Evolutionary conservation across 2,797 vertebrate species (phyloP), one percentile per base, ranked within the genome.

Genomic region (Antrozous pallidus): DNA sequence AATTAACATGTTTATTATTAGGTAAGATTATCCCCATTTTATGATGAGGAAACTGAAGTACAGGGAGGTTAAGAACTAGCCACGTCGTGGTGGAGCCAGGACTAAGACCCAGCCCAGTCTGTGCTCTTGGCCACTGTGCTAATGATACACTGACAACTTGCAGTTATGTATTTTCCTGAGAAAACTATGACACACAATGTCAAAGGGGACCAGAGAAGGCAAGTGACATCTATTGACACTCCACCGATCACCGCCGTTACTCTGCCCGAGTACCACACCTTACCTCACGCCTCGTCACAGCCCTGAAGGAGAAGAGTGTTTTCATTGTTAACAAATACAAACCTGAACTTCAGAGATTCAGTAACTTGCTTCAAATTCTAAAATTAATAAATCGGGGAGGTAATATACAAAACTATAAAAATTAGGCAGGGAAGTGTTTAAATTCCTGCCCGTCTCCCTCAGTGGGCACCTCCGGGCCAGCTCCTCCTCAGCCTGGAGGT

Each of bases 371-470:
- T 82, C 45, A 47, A 58, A 84, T 56, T 74, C 54, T 63, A 86
- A 88, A 63, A 42, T 42, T 20, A 78, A 28, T 49, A 69, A 36
- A 31, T 40, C 10, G 1, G 8, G 47, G 38, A 67, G 36, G 63
- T 20, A 36, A 69, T 31, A 93, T 3, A 33, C 33, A 51, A 67
- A 81, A 40, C 84, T 33, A 8, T 1, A 36, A 14, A 79, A 31
- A 58, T 13, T 49, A 65, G 38, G 10, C 8, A 70, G 6, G n/a
- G 20, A 77, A 79, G 9, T 2, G 2, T 47, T 42, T 54, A 8
- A 45, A 47, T 31, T 6, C 56, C 10, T 11, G 12, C 17, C 26
- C 0, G 0, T 13, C 16, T 88, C 38, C 54, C 18, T 70, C 38
- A 36, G 10, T 4, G 31, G 16, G 20, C 13, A 16, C 51, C 42